phyloP scores from a whole-genome alignment of 1,140 invertebrate species.

The Megalonaias nervosa region DNA sequence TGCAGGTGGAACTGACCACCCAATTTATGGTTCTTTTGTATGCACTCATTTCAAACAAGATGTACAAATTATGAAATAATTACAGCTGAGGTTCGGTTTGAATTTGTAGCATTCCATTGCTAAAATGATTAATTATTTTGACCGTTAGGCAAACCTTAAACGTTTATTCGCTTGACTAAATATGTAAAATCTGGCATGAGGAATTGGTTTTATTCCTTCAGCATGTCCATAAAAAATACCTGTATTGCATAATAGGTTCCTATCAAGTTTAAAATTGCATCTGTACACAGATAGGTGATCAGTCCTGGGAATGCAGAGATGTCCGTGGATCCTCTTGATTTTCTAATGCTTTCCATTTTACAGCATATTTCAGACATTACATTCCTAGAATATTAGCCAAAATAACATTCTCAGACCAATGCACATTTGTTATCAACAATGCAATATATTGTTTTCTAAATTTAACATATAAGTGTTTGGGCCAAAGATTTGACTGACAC shows the following conservation, averaged over 20 bases:
- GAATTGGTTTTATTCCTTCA: conserved; percentile 21
- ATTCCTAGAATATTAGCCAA: neutral
- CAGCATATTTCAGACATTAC: neutral
- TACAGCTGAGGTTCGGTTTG: neutral
- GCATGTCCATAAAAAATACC: conserved; percentile 27
- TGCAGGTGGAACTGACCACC: no score
- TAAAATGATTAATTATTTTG: conserved; percentile 26
- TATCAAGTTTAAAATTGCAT: conserved; percentile 12
- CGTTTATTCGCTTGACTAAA: conserved; percentile 9
- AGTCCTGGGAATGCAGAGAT: conserved; percentile 12
- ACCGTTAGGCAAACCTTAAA: conserved; percentile 16
- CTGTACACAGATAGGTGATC: conserved; percentile 8
- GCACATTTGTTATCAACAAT: neutral
- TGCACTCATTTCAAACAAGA: no score
- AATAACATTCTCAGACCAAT: no score
- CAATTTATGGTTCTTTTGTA: no score
- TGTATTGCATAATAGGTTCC: conserved; percentile 10
- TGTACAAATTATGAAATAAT: no score
- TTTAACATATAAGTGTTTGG: no score
- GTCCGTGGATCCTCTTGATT: conserved; percentile 6
- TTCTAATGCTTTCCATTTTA: conserved; percentile 14
- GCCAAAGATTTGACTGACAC: no score
- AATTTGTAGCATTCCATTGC: conserved; percentile 20
- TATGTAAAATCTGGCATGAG: conserved; percentile 25
- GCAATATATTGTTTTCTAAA: no score